A percentile compares a stretch with the other conserved stretches of the same genome.
Evolutionary conservation across 92 coral and sea anemone genomes (phyloP).

Genomic region (Parazoanthus atlanticus): DNA sequence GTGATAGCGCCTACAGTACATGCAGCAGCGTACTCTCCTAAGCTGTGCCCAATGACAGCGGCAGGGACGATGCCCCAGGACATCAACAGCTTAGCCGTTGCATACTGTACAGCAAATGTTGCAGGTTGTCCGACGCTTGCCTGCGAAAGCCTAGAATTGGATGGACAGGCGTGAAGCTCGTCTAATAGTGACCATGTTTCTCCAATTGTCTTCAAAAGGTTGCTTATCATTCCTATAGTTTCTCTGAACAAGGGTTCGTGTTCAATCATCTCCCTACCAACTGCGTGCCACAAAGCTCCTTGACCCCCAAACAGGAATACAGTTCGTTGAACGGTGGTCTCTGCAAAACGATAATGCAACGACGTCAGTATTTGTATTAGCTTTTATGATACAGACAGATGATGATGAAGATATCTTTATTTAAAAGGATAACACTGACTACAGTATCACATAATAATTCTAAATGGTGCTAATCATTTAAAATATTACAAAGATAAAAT

Average conservation of each 20-base stretch:
- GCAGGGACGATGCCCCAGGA: conserved; percentile 67
- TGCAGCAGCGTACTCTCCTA: conserved; percentile 76
- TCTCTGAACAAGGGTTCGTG: conserved; percentile 54
- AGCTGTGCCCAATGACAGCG: conserved; percentile 78
- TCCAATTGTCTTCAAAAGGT: conserved; percentile 46
- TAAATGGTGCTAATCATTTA: too few species aligned
- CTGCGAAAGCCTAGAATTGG: conserved; percentile 46
- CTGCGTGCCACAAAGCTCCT: conserved; percentile 73
- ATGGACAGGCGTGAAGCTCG: conserved; percentile 58
- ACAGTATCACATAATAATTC: too few species aligned
- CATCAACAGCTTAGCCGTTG: conserved; percentile 57
- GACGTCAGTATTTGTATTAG: too few species aligned
- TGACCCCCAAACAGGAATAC: conserved; percentile 82
- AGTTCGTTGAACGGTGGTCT: conserved; percentile 16
- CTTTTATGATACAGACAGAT: too few species aligned
- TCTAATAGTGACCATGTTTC: conserved; percentile 53
- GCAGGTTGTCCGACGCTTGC: conserved; percentile 63
- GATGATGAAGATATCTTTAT: too few species aligned
- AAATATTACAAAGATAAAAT: too few species aligned
- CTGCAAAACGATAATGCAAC: not conserved
- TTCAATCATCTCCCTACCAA: conserved; percentile 67
- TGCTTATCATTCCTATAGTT: conserved; percentile 42
- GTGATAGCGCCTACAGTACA: conserved; percentile 57
- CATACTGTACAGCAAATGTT: conserved; percentile 68
- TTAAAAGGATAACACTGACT: too few species aligned